phyloP scores from a whole-genome alignment of 2,888 invertebrate species.

The Chloroclysta siterata region DNA sequence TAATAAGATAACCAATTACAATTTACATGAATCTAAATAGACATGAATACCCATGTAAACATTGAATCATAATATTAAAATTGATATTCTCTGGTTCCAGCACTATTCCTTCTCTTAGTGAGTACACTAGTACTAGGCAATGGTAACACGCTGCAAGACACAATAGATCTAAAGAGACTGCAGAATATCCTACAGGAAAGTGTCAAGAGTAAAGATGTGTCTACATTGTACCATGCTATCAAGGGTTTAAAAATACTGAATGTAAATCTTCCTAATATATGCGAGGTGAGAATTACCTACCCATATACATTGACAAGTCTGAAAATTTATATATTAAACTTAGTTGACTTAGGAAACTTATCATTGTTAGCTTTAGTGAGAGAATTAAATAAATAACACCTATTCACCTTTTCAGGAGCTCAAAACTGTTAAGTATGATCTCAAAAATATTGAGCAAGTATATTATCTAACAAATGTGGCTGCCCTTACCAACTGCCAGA shows the following conservation, averaged over 20 bases:
- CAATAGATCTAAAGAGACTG: slow-evolving; percentile 70
- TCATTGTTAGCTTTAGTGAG: too few species aligned
- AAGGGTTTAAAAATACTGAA: slow-evolving; percentile 89
- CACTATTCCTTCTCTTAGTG: slow-evolving; percentile 54
- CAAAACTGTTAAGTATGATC: slow-evolving; percentile 66
- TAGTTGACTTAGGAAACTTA: too few species aligned
- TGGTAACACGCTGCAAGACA: slow-evolving; percentile 69
- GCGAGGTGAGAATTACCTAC: slow-evolving; percentile 80
- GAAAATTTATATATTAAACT: too few species aligned
- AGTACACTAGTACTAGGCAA: slow-evolving; percentile 59
- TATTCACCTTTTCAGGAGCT: slow-evolving; percentile 53
- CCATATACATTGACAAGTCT: too few species aligned
- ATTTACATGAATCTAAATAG: too few species aligned
- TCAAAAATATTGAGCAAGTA: slow-evolving; percentile 80
- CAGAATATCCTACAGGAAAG: slow-evolving; percentile 76
- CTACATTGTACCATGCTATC: slow-evolving; percentile 89
- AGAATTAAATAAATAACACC: too few species aligned
- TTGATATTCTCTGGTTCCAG: slow-evolving; percentile 26
- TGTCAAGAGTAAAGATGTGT: slow-evolving; percentile 85
- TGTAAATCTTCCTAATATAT: slow-evolving; percentile 84
- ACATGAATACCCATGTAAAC: too few species aligned
- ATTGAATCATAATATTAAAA: background rate
- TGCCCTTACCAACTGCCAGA: slow-evolving; percentile 82
- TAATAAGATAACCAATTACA: background rate
- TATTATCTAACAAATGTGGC: slow-evolving; percentile 88